phyloP scores from a whole-genome alignment of 2,797 vertebrate species.

The Antrozous pallidus region DNA sequence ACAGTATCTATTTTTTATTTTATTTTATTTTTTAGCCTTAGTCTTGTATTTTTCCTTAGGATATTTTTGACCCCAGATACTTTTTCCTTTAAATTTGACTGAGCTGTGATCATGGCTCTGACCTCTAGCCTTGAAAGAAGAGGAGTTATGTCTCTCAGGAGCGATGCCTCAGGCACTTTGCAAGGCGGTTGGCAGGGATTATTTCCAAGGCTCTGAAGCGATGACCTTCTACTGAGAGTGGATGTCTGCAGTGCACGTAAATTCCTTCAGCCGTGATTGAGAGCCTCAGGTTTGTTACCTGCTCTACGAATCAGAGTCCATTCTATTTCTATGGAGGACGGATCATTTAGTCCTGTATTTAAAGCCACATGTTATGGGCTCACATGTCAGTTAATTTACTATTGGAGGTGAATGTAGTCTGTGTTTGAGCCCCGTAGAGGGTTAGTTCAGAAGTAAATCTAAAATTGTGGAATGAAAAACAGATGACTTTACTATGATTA shows the following conservation, averaged over 20 bases:
- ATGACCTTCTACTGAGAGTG: slow-evolving; percentile 50
- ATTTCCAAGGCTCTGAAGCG: slow-evolving; percentile 68
- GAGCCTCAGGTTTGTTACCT: slow-evolving; percentile 64
- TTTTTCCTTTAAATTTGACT: slow-evolving; percentile 71
- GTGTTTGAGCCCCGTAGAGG: slow-evolving; percentile 42
- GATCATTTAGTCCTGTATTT: slow-evolving; percentile 67
- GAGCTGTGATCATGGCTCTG: slow-evolving; percentile 69
- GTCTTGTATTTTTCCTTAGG: slow-evolving; percentile 70
- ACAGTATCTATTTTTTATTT: slow-evolving; percentile 49
- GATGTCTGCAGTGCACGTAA: slow-evolving; percentile 55
- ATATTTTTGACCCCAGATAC: slow-evolving; percentile 75
- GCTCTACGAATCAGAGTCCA: slow-evolving; percentile 64
- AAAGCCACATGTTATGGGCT: slow-evolving; percentile 45
- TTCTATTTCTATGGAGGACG: slow-evolving; percentile 27
- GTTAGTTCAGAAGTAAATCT: slow-evolving; percentile 61
- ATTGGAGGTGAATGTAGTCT: slow-evolving; percentile 22
- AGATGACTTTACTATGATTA: slow-evolving; percentile 41
- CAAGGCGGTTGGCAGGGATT: slow-evolving; percentile 66
- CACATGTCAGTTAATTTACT: slow-evolving; percentile 41
- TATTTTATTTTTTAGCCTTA: slow-evolving; percentile 63
- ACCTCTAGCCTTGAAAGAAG: slow-evolving; percentile 72
- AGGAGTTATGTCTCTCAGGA: slow-evolving; percentile 58
- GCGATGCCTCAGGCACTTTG: slow-evolving; percentile 58
- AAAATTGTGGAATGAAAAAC: slow-evolving; percentile 41
- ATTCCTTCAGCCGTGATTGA: slow-evolving; percentile 47